These are phyloP conservation scores for Ichneumoninae sp. DNA, from an alignment of 2,888 invertebrate genomes.

Conservation along the genomic window DNA sequence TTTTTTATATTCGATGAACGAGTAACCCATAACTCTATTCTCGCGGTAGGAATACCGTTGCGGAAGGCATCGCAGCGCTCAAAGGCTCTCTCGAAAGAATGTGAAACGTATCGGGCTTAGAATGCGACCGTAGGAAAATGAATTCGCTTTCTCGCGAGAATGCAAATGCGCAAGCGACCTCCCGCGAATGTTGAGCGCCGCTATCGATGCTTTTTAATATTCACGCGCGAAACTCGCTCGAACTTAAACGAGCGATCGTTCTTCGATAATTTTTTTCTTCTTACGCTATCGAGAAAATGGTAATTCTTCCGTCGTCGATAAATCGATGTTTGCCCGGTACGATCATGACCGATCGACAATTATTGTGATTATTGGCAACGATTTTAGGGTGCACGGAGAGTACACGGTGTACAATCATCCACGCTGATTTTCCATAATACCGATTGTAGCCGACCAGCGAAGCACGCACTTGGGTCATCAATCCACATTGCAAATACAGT, in stretches of 20 bases:
- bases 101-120: conserved; percentile 26
- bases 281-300: not conserved
- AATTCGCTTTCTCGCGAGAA: conserved; percentile 58
- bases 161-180: conserved; percentile 28
- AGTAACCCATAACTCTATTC: conserved; percentile 49
- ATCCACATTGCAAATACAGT: conserved; percentile 23
- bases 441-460: not conserved
- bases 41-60: conserved; percentile 22
- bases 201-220: conserved; percentile 5
- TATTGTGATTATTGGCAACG: not conserved
- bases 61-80: conserved; percentile 8
- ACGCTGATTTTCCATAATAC: not conserved
- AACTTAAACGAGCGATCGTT: conserved; percentile 1
- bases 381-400: not conserved
- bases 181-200: not conserved
- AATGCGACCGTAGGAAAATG: conserved; percentile 42
- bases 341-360: not conserved
- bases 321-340: not conserved
- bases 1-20: conserved; percentile 40
- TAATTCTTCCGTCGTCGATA: not conserved
- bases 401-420: not conserved
- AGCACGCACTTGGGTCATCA: conserved; percentile 19
- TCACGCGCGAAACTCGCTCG: not conserved
- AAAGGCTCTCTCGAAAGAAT: conserved; percentile 30
- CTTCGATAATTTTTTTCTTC: not conserved